Evolutionary conservation across 2,797 vertebrate species (phyloP).

Genomic region (Lates japonicus): DNA sequence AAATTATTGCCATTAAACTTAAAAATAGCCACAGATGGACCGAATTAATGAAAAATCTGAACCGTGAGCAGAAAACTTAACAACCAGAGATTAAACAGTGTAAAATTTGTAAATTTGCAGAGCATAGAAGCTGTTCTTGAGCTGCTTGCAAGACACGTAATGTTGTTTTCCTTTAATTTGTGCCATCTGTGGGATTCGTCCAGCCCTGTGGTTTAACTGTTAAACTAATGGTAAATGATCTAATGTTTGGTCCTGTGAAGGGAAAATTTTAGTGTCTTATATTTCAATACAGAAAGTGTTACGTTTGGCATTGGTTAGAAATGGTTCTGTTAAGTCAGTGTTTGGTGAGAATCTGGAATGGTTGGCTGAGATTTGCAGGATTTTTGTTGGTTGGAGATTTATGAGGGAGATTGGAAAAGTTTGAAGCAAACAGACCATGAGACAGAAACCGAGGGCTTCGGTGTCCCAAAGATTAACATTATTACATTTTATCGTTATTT

Average conservation of each 20-base stretch:
- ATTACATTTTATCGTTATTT: conserved; percentile 1
- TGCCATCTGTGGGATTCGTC: conserved; percentile 1
- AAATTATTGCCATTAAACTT: not conserved
- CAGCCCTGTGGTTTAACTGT: conserved; percentile 7
- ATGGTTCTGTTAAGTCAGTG: not conserved
- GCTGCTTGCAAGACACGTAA: too few relatives aligned
- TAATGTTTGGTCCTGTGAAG: conserved; percentile 11
- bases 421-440: conserved; percentile 14
- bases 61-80: too few relatives aligned
- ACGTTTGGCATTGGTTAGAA: conserved; percentile 9
- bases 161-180: conserved; percentile 26
- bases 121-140: too few relatives aligned
- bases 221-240: conserved; percentile 1
- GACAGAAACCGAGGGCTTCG: conserved; percentile 7
- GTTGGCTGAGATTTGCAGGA: conserved; percentile 23
- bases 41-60: too few relatives aligned
- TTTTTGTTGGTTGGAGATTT: conserved; percentile 43
- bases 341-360: conserved; percentile 24
- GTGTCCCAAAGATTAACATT: conserved; percentile 12
- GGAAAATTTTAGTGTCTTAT: not conserved
- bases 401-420: conserved; percentile 24
- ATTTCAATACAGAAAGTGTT: not conserved
- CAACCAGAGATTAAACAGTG: too few relatives aligned
- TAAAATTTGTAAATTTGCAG: too few relatives aligned
- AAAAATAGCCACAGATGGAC: too few relatives aligned